Base-by-base conservation (phyloP, 2,113 vertebrate species). In the Lepus americanus region DNA sequence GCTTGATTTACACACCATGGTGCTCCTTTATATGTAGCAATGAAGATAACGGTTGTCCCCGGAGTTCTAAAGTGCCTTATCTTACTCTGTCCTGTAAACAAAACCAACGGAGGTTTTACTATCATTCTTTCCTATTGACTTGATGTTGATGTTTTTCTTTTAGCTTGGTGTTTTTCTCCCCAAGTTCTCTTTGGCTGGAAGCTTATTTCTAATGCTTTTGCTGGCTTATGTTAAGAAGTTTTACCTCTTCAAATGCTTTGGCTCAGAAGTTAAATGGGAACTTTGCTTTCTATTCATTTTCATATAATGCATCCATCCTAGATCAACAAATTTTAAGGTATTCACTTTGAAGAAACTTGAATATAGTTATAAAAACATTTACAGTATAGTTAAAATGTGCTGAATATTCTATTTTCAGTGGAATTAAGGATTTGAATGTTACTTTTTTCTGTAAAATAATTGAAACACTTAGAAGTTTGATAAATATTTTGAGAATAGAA, bases 221-320 rank as follows among this genome's bases (percentile, higher is more conserved):
- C 73, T 98, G 97, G 67, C 93, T 93, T 80, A 19, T 29, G 36
- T 98, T 98, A 95, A 97, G 94, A 97, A 97, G 33, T 25, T 96
- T 96, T 97, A 95, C 94, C n/a, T 94, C 96, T 98, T 97, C 93
- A 96, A 96, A 96, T 0, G 0, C 73, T 84, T 72, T 97, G 85
- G 89, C 95, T 97, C 90, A 91, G 87, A 94, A 93, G 92, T 91
- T 39, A 94, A 55, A 84, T 97, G 77, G 92, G n/a, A 97, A 7
- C 73, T 97, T 86, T 94, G 55, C 67, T 96, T 66, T 96, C 94
- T 94, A 76, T 91, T 80, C 6, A 59, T 90, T 95, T 90, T 97
- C 92, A 93, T 95, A 95, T 94, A 84, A 10, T 94, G 92, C 27
- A 83, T 91, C 49, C 96, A 96, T 96, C 67, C 51, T 53, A 94